phyloP scores from a whole-genome alignment of 2,113 vertebrate species.

The Malurus alboscapulatus region DNA sequence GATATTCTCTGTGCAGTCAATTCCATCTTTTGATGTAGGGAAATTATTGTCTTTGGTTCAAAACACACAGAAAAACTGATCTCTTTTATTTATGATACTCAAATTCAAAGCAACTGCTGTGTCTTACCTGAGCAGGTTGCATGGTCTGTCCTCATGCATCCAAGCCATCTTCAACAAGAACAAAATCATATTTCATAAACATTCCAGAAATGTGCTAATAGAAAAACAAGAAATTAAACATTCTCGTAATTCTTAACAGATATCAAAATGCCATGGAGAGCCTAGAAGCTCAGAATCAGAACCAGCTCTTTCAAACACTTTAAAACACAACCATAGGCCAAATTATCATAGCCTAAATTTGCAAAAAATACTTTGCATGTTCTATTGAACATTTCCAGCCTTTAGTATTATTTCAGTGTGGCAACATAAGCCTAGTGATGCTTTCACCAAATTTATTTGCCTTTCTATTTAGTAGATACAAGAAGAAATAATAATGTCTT shows the following conservation, averaged over 20 bases:
- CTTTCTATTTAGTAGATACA: background rate
- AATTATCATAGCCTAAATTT: background rate
- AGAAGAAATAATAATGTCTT: background rate
- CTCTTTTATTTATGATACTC: background rate
- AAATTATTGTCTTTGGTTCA: background rate
- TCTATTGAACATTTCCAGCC: background rate
- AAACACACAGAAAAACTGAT: background rate
- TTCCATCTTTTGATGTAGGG: background rate
- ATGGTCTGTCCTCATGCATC: background rate
- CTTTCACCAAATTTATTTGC: background rate
- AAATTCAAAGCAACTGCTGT: background rate
- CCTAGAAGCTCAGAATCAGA: background rate
- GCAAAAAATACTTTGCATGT: background rate
- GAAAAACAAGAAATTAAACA: background rate
- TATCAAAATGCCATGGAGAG: background rate
- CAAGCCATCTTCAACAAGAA: background rate
- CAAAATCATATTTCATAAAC: background rate
- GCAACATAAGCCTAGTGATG: background rate
- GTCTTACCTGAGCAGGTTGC: background rate
- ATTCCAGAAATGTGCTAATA: background rate
- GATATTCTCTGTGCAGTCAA: background rate
- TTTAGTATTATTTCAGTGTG: background rate
- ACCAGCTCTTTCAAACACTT: background rate
- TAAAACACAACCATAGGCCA: background rate
- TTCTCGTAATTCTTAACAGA: background rate